Base-by-base conservation (phyloP, 2,888 invertebrate species). In the Pteria penguin region DNA sequence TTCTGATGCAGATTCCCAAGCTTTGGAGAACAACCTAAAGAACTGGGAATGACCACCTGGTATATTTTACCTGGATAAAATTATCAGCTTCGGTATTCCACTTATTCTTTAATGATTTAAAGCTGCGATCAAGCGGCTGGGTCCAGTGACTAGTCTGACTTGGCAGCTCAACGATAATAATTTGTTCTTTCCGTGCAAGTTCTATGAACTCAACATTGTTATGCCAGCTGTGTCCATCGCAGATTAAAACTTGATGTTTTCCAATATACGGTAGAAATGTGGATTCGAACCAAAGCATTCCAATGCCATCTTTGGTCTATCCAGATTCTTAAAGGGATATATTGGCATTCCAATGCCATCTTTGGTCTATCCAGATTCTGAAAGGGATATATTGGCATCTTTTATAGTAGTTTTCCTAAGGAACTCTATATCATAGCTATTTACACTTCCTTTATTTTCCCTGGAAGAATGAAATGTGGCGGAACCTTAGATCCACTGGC, bases 401-500 rank as follows among this genome's bases (percentile, higher is more conserved):
- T 11, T 31, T 27, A 29, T 60, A n/a, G 24, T 26, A 26, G 24
- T 58, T 58, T 1, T 58, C 26, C 11, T 27, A 29, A 60, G 32
- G 14, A n/a, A 29, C 22, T 60, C 60, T 4, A 32, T 31, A 60
- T 29, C 29, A n/a, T 60, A 31, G 22, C 60, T 31, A 29, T 29
- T 29, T 29, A 29, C 60, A n/a, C 31, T n/a, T 29, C 32, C n/a
- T 67, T 66, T 2, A 67, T 76, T 36, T 78, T 81, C 0, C 78
- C 81, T 0, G 81, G 78, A 45, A 81, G 58, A 24, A 81, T 78
- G 18, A 72, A 63, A 60, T 81, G 76, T 3, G 78, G 81, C 0
- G 75, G 78, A 8, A 80, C 52, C 2, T 62, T 62, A 18, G 14
- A 2, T 4, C 74, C 76, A 18, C 24, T 52, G 1, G 81, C 78